These are phyloP conservation scores for Fratercula arctica DNA, from an alignment of 2,797 vertebrate species.

Conservation along the genomic window DNA sequence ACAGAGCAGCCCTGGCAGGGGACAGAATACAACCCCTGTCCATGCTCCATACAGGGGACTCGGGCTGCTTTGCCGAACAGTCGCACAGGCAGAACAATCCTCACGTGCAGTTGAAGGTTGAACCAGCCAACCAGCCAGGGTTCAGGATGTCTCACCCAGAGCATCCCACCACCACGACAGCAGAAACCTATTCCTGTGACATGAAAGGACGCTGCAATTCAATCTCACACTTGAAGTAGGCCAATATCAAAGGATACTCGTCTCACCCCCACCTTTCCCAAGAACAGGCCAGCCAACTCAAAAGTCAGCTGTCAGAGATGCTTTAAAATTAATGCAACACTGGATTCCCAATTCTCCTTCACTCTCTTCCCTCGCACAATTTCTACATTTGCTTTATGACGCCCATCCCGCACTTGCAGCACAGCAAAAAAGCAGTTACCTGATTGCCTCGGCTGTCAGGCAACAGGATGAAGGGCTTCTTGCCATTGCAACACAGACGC, in stretches of 20 bases:
- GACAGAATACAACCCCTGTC: neutral
- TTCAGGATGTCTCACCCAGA: neutral
- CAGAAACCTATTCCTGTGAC: neutral
- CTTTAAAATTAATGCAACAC: neutral
- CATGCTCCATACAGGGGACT: too few relatives aligned
- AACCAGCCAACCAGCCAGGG: neutral
- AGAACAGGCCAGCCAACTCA: neutral
- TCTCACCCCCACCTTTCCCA: neutral
- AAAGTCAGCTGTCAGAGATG: neutral
- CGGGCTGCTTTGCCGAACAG: neutral
- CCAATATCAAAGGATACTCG: neutral
- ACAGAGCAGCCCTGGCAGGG: neutral
- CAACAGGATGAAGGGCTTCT: neutral
- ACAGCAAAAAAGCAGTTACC: neutral
- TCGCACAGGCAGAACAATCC: neutral
- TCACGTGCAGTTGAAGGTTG: fast-evolving
- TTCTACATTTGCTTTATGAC: neutral
- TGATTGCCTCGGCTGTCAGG: neutral
- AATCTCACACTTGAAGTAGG: neutral
- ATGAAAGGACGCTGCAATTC: neutral
- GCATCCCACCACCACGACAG: neutral
- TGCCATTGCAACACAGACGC: neutral
- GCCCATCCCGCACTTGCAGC: neutral
- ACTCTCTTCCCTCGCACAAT: fast-evolving
- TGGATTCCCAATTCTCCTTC: neutral